A percentile compares a stretch with the other conserved stretches of the same genome.
Evolutionary conservation across 2,888 invertebrate species (phyloP).

Genomic region (Pimpla rufipes): DNA sequence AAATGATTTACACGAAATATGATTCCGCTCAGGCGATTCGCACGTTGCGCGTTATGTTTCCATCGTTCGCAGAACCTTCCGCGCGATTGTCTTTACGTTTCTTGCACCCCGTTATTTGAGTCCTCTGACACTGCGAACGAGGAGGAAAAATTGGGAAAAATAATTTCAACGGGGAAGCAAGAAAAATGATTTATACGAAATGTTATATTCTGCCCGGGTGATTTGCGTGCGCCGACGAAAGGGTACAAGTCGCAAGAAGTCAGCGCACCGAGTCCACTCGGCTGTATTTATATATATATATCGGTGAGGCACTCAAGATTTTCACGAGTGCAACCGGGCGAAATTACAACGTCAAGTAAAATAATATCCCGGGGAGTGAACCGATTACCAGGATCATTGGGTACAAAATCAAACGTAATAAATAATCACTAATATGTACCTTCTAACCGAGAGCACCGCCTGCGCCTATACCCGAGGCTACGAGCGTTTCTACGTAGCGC

Average conservation of each 20-base stretch:
- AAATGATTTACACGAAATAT: background rate
- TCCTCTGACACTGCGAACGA: background rate
- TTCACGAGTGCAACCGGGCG: slow-evolving; percentile 51
- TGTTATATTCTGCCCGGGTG: background rate
- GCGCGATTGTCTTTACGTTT: background rate
- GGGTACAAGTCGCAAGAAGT: slow-evolving; percentile 3
- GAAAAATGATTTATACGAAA: background rate
- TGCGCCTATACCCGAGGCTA: slow-evolving; percentile 40
- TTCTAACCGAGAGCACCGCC: slow-evolving; percentile 46
- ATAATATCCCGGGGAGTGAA: slow-evolving; percentile 57
- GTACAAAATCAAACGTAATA: slow-evolving; percentile 69
- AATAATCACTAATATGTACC: slow-evolving; percentile 69
- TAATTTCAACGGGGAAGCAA: background rate
- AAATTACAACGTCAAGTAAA: slow-evolving; percentile 61
- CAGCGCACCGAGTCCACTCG: slow-evolving; percentile 27
- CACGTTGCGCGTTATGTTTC: background rate
- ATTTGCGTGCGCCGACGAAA: background rate
- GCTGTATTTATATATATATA: slow-evolving; percentile 37
- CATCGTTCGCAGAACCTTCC: background rate
- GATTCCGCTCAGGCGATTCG: background rate
- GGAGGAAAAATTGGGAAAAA: background rate
- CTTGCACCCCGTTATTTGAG: background rate
- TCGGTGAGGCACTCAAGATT: slow-evolving; percentile 42
- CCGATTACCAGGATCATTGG: slow-evolving; percentile 61
- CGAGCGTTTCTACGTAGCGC: slow-evolving; percentile 60